Percentiles rank a stretch among this genome's conserved stretches.
Evolutionary conservation across 1,140 invertebrate species (phyloP).

Genomic region (Ganaspis sp.): DNA sequence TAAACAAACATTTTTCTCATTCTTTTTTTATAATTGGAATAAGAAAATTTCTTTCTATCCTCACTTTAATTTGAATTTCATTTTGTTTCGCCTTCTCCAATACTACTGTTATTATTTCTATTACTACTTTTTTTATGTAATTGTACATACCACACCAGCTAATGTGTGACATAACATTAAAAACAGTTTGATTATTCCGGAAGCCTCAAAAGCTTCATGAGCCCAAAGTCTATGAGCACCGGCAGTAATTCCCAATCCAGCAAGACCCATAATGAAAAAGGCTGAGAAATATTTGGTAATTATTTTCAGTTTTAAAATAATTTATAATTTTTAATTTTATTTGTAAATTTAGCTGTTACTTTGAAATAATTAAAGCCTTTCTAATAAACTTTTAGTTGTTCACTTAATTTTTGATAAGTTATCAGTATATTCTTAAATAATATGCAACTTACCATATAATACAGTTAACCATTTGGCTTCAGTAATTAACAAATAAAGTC

Average conservation of each 20-base stretch:
- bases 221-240: constrained; percentile 95
- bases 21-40: too few species aligned
- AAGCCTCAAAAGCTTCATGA: constrained; percentile 89
- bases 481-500: constrained; percentile 78
- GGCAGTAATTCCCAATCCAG: constrained; percentile 85
- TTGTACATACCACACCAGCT: constrained; percentile 84
- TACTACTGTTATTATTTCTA: too few species aligned
- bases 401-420: too few species aligned
- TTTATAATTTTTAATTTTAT: too few species aligned
- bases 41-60: too few species aligned
- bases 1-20: too few species aligned
- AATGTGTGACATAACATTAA: constrained; percentile 88
- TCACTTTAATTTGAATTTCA: too few species aligned
- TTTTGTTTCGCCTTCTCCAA: too few species aligned
- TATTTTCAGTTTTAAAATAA: not conserved
- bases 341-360: too few species aligned
- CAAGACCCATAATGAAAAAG: constrained; percentile 78
- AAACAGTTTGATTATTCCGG: constrained; percentile 81
- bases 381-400: too few species aligned
- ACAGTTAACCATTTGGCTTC: constrained; percentile 79
- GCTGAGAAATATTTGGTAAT: constrained; percentile 73
- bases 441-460: constrained; percentile 23
- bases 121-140: not conserved
- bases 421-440: too few species aligned
- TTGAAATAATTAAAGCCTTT: too few species aligned